Evolutionary conservation across 2,113 vertebrate species (phyloP), one percentile per base, ranked within the genome.

Genomic region (Canis aureus): DNA sequence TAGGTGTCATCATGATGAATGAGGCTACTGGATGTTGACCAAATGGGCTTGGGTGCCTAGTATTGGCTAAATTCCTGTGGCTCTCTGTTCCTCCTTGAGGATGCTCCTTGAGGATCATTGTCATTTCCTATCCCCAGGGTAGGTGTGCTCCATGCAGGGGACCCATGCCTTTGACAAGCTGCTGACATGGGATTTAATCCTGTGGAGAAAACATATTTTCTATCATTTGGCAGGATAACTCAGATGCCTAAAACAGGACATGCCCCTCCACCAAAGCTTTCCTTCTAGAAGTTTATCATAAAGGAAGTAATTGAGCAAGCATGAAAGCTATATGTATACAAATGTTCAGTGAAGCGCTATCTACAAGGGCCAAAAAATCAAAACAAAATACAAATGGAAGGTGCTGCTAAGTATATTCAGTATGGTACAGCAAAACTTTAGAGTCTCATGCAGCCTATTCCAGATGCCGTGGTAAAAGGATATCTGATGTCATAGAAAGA

Each of bases 241-340:
- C 86, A 84, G 49, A 76, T 71, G 8, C 19, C 29, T 59, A 64
- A 15, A 74, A 89, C 16, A 80, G 3, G 79, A 95, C 12, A 64
- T 83, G 38, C 25, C 22, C 9, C 64, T 89, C 7, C 0, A 32
- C 12, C 35, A 85, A 92, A 35, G 5, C 79, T 86, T 93, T 79
- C 25, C 19, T 80, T 87, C 29, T 55, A 55, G 60, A 97, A 87
- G 15, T 92, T 95, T 80, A 82, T 76, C 79, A 76, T 67, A 64
- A 59, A 87, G 79, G 74, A 81, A 90, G 43, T 92, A 89, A 92
- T 2, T 25, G 32, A 69, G 20, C 22, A 55, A 71, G 16, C 16
- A n/a, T 38, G 23, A 60, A 80, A 84, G 74, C 11, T 29, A 22
- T 43, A 43, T 11, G 23, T 29, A 11, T 66, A 59, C 3, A 4